These are phyloP conservation scores for Marmota monax DNA, from an alignment of 2,113 vertebrate genomes.

Conservation along the genomic window DNA sequence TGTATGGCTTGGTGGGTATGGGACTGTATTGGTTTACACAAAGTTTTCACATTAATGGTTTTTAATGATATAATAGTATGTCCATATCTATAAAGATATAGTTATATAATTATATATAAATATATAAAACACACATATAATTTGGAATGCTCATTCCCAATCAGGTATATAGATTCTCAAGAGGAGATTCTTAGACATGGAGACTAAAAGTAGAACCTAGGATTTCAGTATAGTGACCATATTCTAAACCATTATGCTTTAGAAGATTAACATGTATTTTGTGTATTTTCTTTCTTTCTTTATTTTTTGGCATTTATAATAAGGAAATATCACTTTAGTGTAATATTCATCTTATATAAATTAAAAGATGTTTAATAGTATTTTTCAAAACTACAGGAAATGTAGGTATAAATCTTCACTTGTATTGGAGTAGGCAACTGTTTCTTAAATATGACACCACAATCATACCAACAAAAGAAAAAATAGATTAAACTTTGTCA, in stretches of 20 bases:
- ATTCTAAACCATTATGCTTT: neutral
- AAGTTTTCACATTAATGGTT: neutral
- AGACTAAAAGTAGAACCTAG: neutral
- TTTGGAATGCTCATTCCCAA: neutral
- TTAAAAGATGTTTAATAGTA: neutral
- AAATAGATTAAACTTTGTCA: neutral
- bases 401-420: neutral
- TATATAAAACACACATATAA: neutral
- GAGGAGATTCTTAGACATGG: neutral
- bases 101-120: neutral
- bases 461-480: neutral
- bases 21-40: neutral
- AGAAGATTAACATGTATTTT: conserved; percentile 17
- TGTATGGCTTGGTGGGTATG: neutral
- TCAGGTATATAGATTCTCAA: neutral
- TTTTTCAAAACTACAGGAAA: conserved; percentile 22
- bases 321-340: neutral
- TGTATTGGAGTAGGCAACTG: neutral
- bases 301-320: neutral
- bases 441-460: neutral
- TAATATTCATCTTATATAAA: conserved; percentile 18
- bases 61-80: neutral
- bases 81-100: neutral
- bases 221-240: neutral
- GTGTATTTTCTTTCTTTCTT: neutral